phyloP scores from a whole-genome alignment of 2,888 invertebrate species.

The Cephus runcator region DNA sequence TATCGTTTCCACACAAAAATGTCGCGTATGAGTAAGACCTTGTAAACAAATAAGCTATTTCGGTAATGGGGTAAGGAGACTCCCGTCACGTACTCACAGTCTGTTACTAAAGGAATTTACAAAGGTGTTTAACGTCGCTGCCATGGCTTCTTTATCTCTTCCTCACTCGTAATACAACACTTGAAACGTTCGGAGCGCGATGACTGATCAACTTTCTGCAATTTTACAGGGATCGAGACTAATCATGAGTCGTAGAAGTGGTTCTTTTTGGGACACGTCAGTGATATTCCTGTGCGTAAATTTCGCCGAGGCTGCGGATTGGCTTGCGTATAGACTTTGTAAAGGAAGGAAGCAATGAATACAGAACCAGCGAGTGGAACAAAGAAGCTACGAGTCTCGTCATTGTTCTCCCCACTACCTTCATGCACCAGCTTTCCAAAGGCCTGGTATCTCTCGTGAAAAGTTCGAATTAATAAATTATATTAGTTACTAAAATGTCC shows the following conservation, averaged over 20 bases:
- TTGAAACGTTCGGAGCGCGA: conserved; percentile 6
- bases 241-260: conserved; percentile 53
- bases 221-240: conserved; percentile 44
- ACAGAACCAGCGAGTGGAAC: neutral
- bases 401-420: neutral
- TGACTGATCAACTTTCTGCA: conserved; percentile 27
- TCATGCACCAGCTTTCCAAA: neutral
- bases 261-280: conserved; percentile 60
- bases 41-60: conserved; percentile 23
- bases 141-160: conserved; percentile 63
- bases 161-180: conserved; percentile 24
- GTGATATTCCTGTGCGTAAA: conserved; percentile 56
- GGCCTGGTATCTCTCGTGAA: neutral
- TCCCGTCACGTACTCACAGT: conserved; percentile 70
- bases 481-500: neutral
- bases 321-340: conserved; percentile 25
- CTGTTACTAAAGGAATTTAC: conserved; percentile 77
- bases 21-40: neutral
- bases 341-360: neutral
- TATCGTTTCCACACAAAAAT: neutral
- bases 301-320: conserved; percentile 41
- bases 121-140: conserved; percentile 73
- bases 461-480: conserved; percentile 2
- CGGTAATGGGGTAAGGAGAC: conserved; percentile 16
- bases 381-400: neutral